Evolutionary conservation across 2,113 vertebrate genomes (phyloP).

Genomic region (Turdus rufiventris): DNA sequence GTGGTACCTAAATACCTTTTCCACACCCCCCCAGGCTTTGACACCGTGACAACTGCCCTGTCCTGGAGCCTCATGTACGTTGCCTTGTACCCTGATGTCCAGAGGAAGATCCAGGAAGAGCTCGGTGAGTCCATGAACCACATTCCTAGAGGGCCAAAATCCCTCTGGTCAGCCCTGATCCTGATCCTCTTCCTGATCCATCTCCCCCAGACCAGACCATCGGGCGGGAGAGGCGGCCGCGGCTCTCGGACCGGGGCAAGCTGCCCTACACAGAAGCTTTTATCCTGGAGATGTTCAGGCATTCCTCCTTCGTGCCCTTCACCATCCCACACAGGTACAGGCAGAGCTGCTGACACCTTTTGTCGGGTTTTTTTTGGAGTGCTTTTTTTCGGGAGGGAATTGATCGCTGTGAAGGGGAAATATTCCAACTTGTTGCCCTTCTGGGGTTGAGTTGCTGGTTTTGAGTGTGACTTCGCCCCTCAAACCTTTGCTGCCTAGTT

Average conservation of each 20-base stretch:
- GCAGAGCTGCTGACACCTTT: fast-evolving
- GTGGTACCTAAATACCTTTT: not conserved
- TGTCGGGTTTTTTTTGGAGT: fast-evolving
- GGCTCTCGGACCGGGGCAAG: constrained; percentile 73
- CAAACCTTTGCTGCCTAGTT: not conserved
- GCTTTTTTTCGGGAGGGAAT: not conserved
- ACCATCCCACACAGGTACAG: constrained; percentile 89
- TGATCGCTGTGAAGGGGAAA: not conserved
- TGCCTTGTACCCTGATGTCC: constrained; percentile 79
- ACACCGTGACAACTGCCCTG: constrained; percentile 84
- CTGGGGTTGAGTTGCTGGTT: not conserved
- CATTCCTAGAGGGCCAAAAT: fast-evolving
- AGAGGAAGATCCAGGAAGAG: constrained; percentile 84
- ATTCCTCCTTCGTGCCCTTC: constrained; percentile 90
- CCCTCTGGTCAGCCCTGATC: not conserved
- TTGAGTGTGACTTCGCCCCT: not conserved
- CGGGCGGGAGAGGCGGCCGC: constrained; percentile 73
- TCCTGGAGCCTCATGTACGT: constrained; percentile 89
- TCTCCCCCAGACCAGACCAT: constrained; percentile 75
- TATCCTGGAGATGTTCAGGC: constrained; percentile 86
- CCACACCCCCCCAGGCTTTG: constrained; percentile 79
- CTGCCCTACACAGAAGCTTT: constrained; percentile 86
- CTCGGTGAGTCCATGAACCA: constrained; percentile 71
- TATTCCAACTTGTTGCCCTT: not conserved
- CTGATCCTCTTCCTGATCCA: not conserved